Percentiles rank a stretch among this genome's conserved stretches.
These are phyloP conservation scores for Tapera naevia DNA, from an alignment of 2,797 vertebrate genomes.

Conservation along the genomic window DNA sequence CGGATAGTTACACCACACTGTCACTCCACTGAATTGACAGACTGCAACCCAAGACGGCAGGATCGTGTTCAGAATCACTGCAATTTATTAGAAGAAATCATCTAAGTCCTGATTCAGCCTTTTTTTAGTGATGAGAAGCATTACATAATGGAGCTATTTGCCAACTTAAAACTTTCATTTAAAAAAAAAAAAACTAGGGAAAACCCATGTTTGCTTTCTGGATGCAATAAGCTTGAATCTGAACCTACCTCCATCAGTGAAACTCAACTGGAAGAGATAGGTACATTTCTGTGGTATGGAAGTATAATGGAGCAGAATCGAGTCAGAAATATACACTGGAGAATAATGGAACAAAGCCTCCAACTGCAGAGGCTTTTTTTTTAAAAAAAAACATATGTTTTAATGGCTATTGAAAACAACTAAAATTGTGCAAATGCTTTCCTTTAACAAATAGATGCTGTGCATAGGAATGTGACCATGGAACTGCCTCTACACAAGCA, in stretches of 20 bases:
- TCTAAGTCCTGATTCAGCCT: not conserved
- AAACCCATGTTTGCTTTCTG: not conserved
- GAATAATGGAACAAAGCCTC: not conserved
- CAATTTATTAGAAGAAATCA: not conserved
- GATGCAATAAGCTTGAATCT: not conserved
- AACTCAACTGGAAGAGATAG: not conserved
- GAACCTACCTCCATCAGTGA: not conserved
- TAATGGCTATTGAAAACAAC: not conserved
- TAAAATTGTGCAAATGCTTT: not conserved
- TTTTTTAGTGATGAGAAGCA: not conserved
- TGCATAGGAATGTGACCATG: not conserved
- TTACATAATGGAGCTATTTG: not conserved
- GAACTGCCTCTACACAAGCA: not conserved
- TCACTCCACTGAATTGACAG: not conserved
- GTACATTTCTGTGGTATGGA: not conserved
- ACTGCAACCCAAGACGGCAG: not conserved
- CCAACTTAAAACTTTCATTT: not conserved
- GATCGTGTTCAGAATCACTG: not conserved
- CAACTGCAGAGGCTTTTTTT: not conserved
- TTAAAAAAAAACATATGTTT: not conserved
- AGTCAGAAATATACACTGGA: not conserved
- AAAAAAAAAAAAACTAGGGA: not conserved
- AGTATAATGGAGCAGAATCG: not conserved
- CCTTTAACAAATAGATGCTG: not conserved
- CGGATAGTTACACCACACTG: not conserved